phyloP scores from a whole-genome alignment of 2,113 vertebrate species.

The Anoplopoma fimbria region DNA sequence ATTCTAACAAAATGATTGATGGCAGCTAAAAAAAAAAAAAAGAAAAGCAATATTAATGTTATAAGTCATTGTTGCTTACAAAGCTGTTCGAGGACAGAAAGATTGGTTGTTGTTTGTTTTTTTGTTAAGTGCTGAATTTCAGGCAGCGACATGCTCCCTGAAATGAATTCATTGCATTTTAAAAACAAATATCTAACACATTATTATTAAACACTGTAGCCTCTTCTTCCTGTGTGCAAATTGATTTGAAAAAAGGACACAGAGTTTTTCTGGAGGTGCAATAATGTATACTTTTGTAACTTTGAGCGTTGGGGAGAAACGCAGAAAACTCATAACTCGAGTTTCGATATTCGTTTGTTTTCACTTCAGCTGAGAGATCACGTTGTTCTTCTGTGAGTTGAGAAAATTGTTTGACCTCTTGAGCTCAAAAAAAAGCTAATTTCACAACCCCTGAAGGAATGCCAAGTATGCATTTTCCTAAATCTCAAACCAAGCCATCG shows the following conservation, averaged over 20 bases:
- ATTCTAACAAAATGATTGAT: slow-evolving; percentile 35
- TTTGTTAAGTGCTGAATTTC: not conserved
- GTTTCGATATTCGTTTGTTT: slow-evolving; percentile 43
- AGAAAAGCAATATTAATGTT: not conserved
- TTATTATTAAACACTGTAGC: slow-evolving; percentile 4
- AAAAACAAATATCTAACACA: slow-evolving; percentile 16
- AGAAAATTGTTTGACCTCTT: slow-evolving; percentile 5
- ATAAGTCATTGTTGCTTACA: not conserved
- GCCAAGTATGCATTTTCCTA: slow-evolving; percentile 4
- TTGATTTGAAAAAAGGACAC: slow-evolving; percentile 20
- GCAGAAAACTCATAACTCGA: slow-evolving; percentile 42
- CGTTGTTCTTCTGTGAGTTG: slow-evolving; percentile 4
- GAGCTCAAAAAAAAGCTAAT: slow-evolving; percentile 18
- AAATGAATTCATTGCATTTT: not conserved
- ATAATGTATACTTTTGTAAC: too few relatives aligned
- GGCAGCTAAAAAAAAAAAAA: not conserved
- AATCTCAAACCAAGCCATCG: not conserved
- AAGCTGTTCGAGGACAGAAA: not conserved
- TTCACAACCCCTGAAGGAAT: slow-evolving; percentile 5
- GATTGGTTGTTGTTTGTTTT: not conserved
- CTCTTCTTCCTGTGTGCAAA: not conserved
- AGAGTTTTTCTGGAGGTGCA: not conserved
- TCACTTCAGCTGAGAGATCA: slow-evolving; percentile 29
- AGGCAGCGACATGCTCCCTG: not conserved
- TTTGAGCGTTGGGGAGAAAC: not conserved